Percentiles rank a stretch among this genome's conserved stretches.
Evolutionary conservation across 1,140 invertebrate genomes (phyloP).

Genomic region (Drosophila melanogaster): DNA sequence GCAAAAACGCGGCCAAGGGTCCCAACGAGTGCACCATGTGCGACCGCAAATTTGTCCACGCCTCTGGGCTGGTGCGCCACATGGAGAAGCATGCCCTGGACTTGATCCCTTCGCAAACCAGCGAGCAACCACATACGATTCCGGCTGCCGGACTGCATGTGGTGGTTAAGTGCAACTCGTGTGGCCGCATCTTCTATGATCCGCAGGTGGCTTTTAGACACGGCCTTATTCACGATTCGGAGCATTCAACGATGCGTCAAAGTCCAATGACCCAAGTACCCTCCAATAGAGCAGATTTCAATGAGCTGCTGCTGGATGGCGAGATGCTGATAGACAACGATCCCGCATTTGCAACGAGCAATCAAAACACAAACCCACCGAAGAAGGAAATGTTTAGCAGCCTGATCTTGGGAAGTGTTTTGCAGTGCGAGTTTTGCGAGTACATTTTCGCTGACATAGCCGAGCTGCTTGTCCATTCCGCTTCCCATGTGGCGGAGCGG

Average conservation of each 20-base stretch:
- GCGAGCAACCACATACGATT: conserved; percentile 10
- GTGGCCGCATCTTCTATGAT: conserved; percentile 73
- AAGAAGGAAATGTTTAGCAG: conserved; percentile 9
- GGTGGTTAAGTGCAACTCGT: conserved; percentile 64
- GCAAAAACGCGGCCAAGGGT: conserved; percentile 50
- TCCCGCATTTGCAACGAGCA: no score
- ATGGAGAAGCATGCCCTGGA: conserved; percentile 83
- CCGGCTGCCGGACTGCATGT: conserved; percentile 39
- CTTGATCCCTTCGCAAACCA: conserved; percentile 52
- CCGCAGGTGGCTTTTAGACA: conserved; percentile 53
- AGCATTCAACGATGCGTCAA: neutral
- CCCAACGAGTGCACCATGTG: conserved; percentile 78
- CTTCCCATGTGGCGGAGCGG: conserved; percentile 85
- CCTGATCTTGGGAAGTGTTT: conserved; percentile 76
- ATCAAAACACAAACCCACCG: neutral
- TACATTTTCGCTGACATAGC: conserved; percentile 85
- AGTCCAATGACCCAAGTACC: neutral
- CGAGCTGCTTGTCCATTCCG: conserved; percentile 85
- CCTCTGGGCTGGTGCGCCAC: conserved; percentile 76
- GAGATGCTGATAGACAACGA: conserved; percentile 5
- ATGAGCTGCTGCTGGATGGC: conserved; percentile 10
- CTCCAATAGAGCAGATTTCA: neutral
- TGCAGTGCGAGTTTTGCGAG: conserved; percentile 87
- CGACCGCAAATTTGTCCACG: conserved; percentile 81
- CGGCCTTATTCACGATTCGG: conserved; percentile 37